These are phyloP conservation scores for Nerophis ophidion DNA, from an alignment of 2,113 vertebrate genomes.

Conservation along the genomic window DNA sequence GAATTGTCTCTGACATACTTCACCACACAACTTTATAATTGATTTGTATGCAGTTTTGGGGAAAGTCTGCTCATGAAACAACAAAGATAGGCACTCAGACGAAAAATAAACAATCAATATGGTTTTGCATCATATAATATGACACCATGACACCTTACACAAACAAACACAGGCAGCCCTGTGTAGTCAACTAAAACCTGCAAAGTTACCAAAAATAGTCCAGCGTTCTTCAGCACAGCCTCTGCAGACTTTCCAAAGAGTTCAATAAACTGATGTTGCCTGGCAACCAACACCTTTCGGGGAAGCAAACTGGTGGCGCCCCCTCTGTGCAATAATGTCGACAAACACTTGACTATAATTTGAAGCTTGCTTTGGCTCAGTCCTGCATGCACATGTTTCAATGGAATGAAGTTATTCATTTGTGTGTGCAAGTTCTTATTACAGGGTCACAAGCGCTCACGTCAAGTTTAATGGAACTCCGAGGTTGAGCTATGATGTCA, in stretches of 20 bases:
- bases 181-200: neutral
- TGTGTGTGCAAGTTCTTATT: neutral
- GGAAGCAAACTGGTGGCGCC: constrained; percentile 15
- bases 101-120: too few relatives aligned
- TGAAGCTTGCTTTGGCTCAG: too few relatives aligned
- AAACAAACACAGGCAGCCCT: constrained; percentile 3
- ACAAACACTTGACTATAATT: too few relatives aligned
- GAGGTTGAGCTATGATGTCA: constrained; percentile 50
- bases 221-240: constrained; percentile 11
- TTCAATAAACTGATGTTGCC: constrained; percentile 57
- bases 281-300: constrained; percentile 43
- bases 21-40: too few relatives aligned
- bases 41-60: too few relatives aligned
- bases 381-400: too few relatives aligned
- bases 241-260: constrained; percentile 21
- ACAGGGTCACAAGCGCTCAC: constrained; percentile 3
- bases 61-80: too few relatives aligned
- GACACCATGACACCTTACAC: constrained; percentile 2
- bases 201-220: constrained; percentile 30
- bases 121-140: neutral
- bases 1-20: too few relatives aligned
- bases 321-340: neutral
- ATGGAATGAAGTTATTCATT: neutral
- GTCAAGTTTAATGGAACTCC: constrained; percentile 26
- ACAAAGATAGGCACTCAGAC: too few relatives aligned